Percentiles rank a stretch among this genome's conserved stretches.
These are phyloP conservation scores for Thereva nobilitata DNA, from an alignment of 2,888 invertebrate species.

Conservation along the genomic window DNA sequence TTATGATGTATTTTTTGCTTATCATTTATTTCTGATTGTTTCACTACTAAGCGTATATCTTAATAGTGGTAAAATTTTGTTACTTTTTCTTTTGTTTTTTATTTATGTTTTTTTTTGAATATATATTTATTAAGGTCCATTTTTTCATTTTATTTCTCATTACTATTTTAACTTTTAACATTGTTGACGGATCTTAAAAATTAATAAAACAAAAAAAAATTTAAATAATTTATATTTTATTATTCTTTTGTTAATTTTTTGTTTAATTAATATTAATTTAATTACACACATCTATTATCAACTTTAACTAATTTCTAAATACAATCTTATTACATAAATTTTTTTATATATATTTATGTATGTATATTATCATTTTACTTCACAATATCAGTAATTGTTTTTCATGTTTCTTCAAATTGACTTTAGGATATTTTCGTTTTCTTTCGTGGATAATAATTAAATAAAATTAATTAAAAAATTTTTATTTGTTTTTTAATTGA, in stretches of 20 bases:
- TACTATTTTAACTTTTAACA: too few relatives aligned
- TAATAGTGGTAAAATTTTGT: neutral
- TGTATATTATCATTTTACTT: constrained; percentile 12
- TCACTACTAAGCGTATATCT: constrained; percentile 16
- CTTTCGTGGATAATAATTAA: constrained; percentile 18
- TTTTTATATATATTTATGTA: constrained; percentile 11
- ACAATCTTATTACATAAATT: constrained; percentile 1
- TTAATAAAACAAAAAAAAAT: too few relatives aligned
- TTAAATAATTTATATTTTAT: too few relatives aligned
- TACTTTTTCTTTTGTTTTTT: neutral
- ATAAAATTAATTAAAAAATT: constrained; percentile 10
- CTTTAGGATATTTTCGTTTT: constrained; percentile 30
- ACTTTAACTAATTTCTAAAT: too few relatives aligned
- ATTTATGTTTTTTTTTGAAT: neutral
- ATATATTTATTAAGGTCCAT: neutral
- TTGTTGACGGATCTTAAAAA: too few relatives aligned
- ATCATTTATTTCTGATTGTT: neutral
- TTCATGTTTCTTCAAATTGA: constrained; percentile 32
- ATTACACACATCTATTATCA: too few relatives aligned
- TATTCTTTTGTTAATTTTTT: too few relatives aligned
- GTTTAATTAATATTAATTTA: too few relatives aligned
- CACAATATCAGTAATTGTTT: constrained; percentile 29
- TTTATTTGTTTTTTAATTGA: too few relatives aligned
- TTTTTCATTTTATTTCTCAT: too few relatives aligned
- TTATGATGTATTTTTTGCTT: constrained; percentile 7